These are phyloP conservation scores for Pterostichus niger DNA, from an alignment of 2,888 invertebrate species.

Conservation along the genomic window DNA sequence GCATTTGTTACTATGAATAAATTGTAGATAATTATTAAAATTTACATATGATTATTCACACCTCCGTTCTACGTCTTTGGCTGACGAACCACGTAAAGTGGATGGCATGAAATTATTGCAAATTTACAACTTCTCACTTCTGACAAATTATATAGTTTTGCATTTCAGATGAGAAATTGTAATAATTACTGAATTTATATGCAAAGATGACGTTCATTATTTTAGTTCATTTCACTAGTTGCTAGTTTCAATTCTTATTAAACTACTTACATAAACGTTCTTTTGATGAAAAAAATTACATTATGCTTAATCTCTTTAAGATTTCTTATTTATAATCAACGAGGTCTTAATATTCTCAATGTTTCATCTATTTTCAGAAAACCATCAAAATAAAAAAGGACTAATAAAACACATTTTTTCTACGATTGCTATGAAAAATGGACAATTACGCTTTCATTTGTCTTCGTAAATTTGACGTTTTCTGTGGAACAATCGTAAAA, in stretches of 20 bases:
- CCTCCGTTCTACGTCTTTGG: constrained; percentile 4
- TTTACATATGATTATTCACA: constrained; percentile 51
- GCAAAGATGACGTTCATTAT: not conserved
- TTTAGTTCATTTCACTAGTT: not conserved
- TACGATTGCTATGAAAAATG: too few relatives aligned
- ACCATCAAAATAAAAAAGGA: too few relatives aligned
- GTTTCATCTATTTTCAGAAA: too few relatives aligned
- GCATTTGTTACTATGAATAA: constrained; percentile 43
- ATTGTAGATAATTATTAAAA: constrained; percentile 37
- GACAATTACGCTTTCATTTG: too few relatives aligned
- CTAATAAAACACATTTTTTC: too few relatives aligned
- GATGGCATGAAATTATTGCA: not conserved
- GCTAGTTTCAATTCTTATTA: not conserved
- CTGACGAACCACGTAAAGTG: not conserved
- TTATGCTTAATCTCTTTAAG: not conserved
- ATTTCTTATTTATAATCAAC: too few relatives aligned
- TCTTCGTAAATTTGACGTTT: too few relatives aligned
- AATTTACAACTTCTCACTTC: constrained; percentile 2
- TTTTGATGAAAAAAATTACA: too few relatives aligned
- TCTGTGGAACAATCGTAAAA: too few relatives aligned
- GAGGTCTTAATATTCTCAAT: too few relatives aligned
- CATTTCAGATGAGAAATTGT: not conserved
- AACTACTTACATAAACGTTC: not conserved
- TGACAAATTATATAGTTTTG: not conserved
- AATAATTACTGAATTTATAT: constrained; percentile 6